These are phyloP conservation scores for Protomyctophum bolini DNA, from an alignment of 2,113 vertebrate genomes.

Conservation along the genomic window DNA sequence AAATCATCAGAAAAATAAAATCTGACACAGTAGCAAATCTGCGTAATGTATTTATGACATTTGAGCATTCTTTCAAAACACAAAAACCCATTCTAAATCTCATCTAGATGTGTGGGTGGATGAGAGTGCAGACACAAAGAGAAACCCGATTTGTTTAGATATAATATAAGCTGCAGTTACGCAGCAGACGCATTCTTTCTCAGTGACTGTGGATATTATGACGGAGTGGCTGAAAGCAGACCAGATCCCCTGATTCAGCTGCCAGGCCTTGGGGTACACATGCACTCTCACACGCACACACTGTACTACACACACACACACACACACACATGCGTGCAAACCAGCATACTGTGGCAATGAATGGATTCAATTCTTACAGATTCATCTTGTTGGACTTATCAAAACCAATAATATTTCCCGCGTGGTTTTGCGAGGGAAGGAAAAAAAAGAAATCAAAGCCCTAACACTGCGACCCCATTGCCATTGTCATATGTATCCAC, in stretches of 20 bases:
- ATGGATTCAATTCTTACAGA: slow-evolving; percentile 41
- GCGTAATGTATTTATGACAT: slow-evolving; percentile 28
- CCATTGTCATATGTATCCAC: slow-evolving; percentile 64
- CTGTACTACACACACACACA: slow-evolving; percentile 4
- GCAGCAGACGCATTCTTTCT: slow-evolving; percentile 79
- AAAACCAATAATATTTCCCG: slow-evolving; percentile 48
- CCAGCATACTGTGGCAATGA: slow-evolving; percentile 41
- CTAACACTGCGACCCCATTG: slow-evolving; percentile 46
- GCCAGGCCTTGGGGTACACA: slow-evolving; percentile 33
- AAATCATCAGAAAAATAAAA: slow-evolving; percentile 39
- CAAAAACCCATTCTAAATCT: slow-evolving; percentile 39
- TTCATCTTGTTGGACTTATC: slow-evolving; percentile 57
- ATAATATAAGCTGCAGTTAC: slow-evolving; percentile 69
- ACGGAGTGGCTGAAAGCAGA: slow-evolving; percentile 75
- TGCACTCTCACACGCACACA: slow-evolving; percentile 1
- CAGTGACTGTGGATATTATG: slow-evolving; percentile 77
- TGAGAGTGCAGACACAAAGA: slow-evolving; percentile 67
- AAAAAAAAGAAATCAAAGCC: slow-evolving; percentile 35
- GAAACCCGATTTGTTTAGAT: slow-evolving; percentile 77
- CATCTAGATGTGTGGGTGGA: slow-evolving; percentile 53
- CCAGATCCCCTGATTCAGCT: slow-evolving; percentile 62
- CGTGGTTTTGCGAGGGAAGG: slow-evolving; percentile 34
- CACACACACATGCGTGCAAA: neutral
- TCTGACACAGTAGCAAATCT: slow-evolving; percentile 39
- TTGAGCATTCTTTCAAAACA: slow-evolving; percentile 38